Evolutionary conservation across 2,888 invertebrate species (phyloP).

Genomic region (Lasioglossum vierecki): DNA sequence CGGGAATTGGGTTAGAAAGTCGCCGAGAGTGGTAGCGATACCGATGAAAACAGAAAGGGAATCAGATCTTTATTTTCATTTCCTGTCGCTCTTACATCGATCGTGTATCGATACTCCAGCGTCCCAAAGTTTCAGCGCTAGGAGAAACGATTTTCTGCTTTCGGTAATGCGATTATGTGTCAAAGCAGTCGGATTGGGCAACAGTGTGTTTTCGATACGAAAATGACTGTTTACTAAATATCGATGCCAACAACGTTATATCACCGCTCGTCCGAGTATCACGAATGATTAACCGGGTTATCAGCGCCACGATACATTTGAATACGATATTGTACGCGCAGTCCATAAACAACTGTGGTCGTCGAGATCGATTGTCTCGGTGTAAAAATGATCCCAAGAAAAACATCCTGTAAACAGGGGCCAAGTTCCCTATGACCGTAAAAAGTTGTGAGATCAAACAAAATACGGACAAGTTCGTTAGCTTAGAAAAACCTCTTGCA

Average conservation of each 20-base stretch:
- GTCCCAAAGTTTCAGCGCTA: neutral
- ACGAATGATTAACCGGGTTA: neutral
- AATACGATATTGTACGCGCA: neutral
- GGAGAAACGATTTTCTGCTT: neutral
- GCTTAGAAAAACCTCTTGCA: no score
- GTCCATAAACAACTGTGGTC: neutral
- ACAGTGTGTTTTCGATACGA: neutral
- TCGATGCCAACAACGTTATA: neutral
- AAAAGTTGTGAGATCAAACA: no score
- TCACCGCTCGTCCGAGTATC: neutral
- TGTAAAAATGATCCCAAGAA: no score
- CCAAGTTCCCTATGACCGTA: no score
- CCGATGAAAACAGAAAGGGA: constrained; percentile 23
- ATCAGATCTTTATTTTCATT: neutral
- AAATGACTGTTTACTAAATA: neutral
- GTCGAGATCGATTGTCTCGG: neutral
- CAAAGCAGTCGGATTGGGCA: neutral
- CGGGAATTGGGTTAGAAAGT: constrained; percentile 77
- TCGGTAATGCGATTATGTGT: neutral
- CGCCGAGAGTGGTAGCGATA: constrained; percentile 22
- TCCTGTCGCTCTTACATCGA: no score
- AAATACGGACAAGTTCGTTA: no score
- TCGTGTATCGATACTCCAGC: no score
- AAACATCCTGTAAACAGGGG: no score
- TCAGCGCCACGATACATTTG: neutral